Conservation (phyloP, 2,888 invertebrate genomes). For the Microctonus brassicae region DNA sequence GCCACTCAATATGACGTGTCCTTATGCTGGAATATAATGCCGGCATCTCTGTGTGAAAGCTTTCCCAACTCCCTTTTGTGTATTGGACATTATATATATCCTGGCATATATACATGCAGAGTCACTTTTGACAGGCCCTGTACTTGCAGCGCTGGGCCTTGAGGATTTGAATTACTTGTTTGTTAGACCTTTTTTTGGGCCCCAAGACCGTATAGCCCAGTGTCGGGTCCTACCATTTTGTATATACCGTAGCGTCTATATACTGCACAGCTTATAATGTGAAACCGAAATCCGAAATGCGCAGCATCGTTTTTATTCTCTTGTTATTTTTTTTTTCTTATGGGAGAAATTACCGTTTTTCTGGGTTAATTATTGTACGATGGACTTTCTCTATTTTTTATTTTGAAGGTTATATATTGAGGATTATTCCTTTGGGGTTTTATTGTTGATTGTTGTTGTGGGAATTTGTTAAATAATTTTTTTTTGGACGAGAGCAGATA, state of each 20-base stretch:
- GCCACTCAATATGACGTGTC: slow-evolving; percentile 15
- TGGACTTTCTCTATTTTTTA: too few species aligned
- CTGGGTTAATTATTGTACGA: too few species aligned
- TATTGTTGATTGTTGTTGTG: too few species aligned
- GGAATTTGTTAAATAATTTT: too few species aligned
- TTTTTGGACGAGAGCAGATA: not conserved
- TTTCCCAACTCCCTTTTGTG: not conserved
- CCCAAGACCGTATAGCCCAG: slow-evolving; percentile 1
- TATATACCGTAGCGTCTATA: slow-evolving; percentile 41
- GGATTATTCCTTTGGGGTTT: too few species aligned
- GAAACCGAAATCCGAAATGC: not conserved
- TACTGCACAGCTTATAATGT: not conserved
- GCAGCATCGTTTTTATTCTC: not conserved
- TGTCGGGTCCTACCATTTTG: slow-evolving; percentile 57
- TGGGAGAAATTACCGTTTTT: too few species aligned
- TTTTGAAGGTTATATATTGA: too few species aligned
- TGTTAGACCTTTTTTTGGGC: slow-evolving; percentile 43
- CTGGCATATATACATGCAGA: not conserved
- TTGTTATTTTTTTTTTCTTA: not conserved
- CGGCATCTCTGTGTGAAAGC: not conserved
- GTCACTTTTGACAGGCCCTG: slow-evolving; percentile 40
- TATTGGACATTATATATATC: too few species aligned
- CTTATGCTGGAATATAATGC: not conserved
- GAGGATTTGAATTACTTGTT: slow-evolving; percentile 6
- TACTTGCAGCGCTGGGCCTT: slow-evolving; percentile 30